Conservation (phyloP, 2,113 vertebrate genomes). For the Lasiurus cinereus region DNA sequence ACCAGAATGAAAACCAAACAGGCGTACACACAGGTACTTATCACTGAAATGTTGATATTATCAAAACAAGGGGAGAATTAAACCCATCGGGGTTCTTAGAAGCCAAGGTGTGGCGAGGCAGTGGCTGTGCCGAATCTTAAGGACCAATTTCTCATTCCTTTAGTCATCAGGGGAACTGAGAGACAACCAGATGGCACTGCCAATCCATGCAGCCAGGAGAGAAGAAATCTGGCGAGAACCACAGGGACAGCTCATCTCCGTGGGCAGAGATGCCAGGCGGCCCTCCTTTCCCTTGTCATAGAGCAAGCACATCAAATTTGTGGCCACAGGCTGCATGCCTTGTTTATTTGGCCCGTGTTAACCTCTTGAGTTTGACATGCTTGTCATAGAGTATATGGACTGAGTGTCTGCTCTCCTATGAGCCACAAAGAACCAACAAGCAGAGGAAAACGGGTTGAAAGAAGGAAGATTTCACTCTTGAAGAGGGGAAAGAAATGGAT, state of each 20-base stretch:
- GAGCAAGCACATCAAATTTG: too few relatives aligned
- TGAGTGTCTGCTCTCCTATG: not conserved
- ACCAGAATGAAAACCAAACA: not conserved
- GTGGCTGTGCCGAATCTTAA: rapidly evolving
- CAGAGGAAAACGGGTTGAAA: rapidly evolving
- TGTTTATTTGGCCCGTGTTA: too few relatives aligned
- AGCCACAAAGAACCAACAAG: not conserved
- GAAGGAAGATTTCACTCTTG: too few relatives aligned
- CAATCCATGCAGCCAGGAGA: not conserved
- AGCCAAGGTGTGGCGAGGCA: not conserved
- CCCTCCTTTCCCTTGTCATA: not conserved
- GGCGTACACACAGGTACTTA: not conserved
- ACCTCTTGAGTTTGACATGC: too few relatives aligned
- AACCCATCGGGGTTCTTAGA: not conserved
- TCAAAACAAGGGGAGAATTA: not conserved
- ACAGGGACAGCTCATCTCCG: rapidly evolving
- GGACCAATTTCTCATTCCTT: not conserved
- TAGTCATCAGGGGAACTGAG: not conserved
- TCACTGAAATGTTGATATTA: not conserved
- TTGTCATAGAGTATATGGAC: not conserved
- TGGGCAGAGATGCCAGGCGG: rapidly evolving
- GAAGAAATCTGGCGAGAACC: rapidly evolving
- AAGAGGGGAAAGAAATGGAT: not conserved
- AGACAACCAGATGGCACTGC: rapidly evolving
- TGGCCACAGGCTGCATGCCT: too few relatives aligned